These are phyloP conservation scores for Camelus bactrianus DNA, from an alignment of 2,113 vertebrate species.

Conservation along the genomic window DNA sequence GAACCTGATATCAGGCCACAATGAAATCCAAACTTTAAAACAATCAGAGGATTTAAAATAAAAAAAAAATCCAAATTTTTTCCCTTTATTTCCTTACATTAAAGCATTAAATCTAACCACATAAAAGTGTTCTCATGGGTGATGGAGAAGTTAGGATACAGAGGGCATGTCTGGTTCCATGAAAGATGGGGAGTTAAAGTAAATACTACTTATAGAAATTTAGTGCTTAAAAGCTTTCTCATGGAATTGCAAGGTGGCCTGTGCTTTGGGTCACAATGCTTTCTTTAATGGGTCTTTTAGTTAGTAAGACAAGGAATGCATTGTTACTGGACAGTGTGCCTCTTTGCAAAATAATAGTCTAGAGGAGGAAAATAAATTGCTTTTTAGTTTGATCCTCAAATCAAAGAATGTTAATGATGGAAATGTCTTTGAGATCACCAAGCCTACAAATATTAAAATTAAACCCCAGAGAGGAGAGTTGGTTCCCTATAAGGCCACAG, in stretches of 20 bases:
- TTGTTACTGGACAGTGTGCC: conserved; percentile 24
- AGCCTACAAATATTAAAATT: neutral
- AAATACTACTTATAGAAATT: conserved; percentile 71
- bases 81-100: conserved; percentile 26
- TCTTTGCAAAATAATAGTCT: neutral
- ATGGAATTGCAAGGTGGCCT: conserved; percentile 52
- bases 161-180: conserved; percentile 57
- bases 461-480: neutral
- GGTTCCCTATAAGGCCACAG: neutral
- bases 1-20: neutral
- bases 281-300: conserved; percentile 45
- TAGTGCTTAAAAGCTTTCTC: conserved; percentile 70
- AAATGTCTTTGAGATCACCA: neutral
- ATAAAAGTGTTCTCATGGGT: conserved; percentile 64
- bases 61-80: neutral
- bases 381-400: conserved; percentile 40
- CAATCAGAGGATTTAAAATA: neutral
- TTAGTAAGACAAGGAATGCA: conserved; percentile 35
- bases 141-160: conserved; percentile 28
- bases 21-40: neutral
- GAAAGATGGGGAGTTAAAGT: conserved; percentile 73
- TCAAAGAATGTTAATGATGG: conserved; percentile 37
- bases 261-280: conserved; percentile 38
- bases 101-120: neutral
- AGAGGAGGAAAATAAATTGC: neutral